Percentiles rank a stretch among this genome's conserved stretches.
Conservation (phyloP, 2,797 vertebrate genomes). For the Margarornis squamiger region DNA sequence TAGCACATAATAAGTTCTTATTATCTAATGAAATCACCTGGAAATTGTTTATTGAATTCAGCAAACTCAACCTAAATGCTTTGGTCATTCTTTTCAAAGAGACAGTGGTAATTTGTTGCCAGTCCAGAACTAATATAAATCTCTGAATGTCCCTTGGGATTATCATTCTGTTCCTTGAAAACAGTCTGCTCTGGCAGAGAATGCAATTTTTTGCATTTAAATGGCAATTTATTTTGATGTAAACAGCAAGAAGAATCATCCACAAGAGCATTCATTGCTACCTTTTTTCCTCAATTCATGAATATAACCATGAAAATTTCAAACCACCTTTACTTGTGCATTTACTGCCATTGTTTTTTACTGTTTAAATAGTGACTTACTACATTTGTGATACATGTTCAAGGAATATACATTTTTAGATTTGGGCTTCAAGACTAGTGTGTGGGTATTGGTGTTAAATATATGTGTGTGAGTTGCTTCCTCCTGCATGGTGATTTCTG, state of each 20-base stretch:
- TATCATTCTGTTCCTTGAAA: conserved; percentile 25
- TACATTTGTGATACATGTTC: neutral
- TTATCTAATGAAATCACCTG: conserved; percentile 54
- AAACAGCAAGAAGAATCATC: conserved; percentile 29
- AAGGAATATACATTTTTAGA: neutral
- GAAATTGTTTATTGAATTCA: conserved; percentile 57
- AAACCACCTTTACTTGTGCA: neutral
- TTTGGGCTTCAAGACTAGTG: neutral
- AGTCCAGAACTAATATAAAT: conserved; percentile 1
- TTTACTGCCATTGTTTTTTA: neutral
- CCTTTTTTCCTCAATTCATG: neutral
- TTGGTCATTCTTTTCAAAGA: conserved; percentile 26
- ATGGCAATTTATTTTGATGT: conserved; percentile 10
- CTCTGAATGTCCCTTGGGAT: neutral
- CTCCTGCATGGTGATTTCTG: neutral
- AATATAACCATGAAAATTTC: conserved; percentile 15
- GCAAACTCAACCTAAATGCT: conserved; percentile 1
- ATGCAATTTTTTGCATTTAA: conserved; percentile 54
- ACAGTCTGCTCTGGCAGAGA: neutral
- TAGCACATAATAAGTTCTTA: conserved; percentile 7
- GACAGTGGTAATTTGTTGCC: conserved; percentile 4
- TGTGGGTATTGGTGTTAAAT: neutral
- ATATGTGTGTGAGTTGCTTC: neutral
- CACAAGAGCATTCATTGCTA: neutral
- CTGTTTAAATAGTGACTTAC: neutral